phyloP scores from a whole-genome alignment of 2,113 vertebrate species.

The Phylloscopus whistleri region DNA sequence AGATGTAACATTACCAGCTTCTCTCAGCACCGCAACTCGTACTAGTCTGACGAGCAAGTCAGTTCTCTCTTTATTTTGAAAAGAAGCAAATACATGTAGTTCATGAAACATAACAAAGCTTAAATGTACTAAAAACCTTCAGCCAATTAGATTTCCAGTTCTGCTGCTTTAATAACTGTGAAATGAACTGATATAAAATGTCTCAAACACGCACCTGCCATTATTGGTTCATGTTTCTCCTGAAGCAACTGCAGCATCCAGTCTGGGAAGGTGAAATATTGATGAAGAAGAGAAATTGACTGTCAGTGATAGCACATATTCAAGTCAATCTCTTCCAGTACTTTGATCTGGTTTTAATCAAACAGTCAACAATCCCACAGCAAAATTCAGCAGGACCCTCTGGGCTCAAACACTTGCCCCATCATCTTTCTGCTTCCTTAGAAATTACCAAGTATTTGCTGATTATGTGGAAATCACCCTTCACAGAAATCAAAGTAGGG shows the following conservation, averaged over 20 bases:
- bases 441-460: not conserved
- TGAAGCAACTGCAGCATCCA: not conserved
- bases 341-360: not conserved
- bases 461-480: not conserved
- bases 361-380: not conserved
- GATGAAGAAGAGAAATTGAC: not conserved
- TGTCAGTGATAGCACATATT: not conserved
- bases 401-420: not conserved
- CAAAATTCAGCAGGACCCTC: not conserved
- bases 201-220: not conserved
- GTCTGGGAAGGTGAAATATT: not conserved
- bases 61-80: not conserved
- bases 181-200: not conserved
- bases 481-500: not conserved
- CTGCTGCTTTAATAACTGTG: not conserved
- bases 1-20: not conserved
- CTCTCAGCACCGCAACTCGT: accelerated
- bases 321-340: not conserved
- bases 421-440: not conserved
- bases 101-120: not conserved
- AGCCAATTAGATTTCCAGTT: not conserved
- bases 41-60: not conserved
- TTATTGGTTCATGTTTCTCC: not conserved
- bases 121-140: not conserved
- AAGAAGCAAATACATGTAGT: not conserved